Evolutionary conservation across 1,140 invertebrate genomes (phyloP), one percentile per base, ranked within the genome.

Genomic region (Pseudomyrmex flavicornis): DNA sequence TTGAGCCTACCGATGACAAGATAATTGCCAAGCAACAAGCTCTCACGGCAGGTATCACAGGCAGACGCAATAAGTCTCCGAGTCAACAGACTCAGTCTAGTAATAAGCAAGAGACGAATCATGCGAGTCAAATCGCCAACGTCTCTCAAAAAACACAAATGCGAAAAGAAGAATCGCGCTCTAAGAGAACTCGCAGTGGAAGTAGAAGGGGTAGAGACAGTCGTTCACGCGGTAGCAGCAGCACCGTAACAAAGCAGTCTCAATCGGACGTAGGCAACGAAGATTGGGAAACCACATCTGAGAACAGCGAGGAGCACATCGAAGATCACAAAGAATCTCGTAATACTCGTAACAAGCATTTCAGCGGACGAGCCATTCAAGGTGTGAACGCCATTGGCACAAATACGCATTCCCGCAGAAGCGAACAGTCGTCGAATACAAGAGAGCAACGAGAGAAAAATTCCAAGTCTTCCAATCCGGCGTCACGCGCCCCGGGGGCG

Each of bases 201-300:
- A 94, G 92, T 63, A 87, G 93, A 89, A 90, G 92, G 26, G 89
- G 91, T 17, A 91, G 91, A 59, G 93, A 93, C 22, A 92, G 85
- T 65, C 91, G 93, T 74, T 91, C 91, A 17, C 92, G 92, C 7
- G 79, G 88, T 0, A 85, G 84, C 1, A 90, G 89, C 7, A 80
- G 83, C 7, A 89, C 88, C 56, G 65, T 87, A 2, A 72, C 89
- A 2, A 93, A 93, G n/a, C 92, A 93, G 54, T 89, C 92, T 58
- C 93, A 92, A 4, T 90, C 91, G 0, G 95, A 94, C 4, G 88
- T 91, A 7, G 95, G 95, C 76, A 96, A 96, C 77, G 96, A 96
- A 86, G 95, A 95, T 84, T 96, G 96, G 96, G 96, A 96, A 87
- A 96, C 96, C 0, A 96, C 96, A 2, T 96, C 96, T 2, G 96